phyloP scores from a whole-genome alignment of 2,888 invertebrate genomes.

The Plemyria rubiginata region DNA sequence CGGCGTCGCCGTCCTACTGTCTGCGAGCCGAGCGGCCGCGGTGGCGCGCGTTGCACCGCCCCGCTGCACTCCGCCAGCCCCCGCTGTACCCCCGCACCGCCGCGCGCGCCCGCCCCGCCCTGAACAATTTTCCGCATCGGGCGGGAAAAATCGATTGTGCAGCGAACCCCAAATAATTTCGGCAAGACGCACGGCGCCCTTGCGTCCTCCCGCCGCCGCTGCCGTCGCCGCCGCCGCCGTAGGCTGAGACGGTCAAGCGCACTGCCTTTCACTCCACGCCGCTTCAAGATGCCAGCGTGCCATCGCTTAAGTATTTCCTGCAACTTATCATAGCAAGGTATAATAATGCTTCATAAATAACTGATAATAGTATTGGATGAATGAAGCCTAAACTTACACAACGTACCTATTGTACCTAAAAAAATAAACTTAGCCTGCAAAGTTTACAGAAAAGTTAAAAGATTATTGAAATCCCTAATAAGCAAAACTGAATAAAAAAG shows the following conservation, averaged over 20 bases:
- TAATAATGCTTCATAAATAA: neutral
- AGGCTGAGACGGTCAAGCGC: constrained; percentile 68
- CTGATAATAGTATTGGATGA: neutral
- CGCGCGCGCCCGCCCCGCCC: constrained; percentile 79
- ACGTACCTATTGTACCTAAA: no score
- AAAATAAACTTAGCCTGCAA: neutral
- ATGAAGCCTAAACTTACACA: neutral
- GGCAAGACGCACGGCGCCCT: constrained; percentile 85
- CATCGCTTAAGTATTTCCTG: constrained; percentile 15
- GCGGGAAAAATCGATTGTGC: constrained; percentile 85
- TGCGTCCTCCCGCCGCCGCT: constrained; percentile 65
- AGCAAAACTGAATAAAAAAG: no score
- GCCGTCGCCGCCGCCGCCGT: constrained; percentile 47
- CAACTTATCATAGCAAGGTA: constrained; percentile 10
- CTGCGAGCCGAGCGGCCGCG: constrained; percentile 78
- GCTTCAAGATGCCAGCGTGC: constrained; percentile 22
- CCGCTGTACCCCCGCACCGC: constrained; percentile 64
- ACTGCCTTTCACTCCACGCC: constrained; percentile 61
- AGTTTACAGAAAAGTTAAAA: neutral
- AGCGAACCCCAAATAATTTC: constrained; percentile 84
- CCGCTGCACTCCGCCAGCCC: constrained; percentile 83
- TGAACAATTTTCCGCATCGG: constrained; percentile 85
- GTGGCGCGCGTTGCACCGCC: constrained; percentile 83
- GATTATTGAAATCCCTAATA: neutral
- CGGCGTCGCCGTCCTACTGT: constrained; percentile 85